phyloP scores from a whole-genome alignment of 2,888 invertebrate species.

The Taphrorychus bicolor region DNA sequence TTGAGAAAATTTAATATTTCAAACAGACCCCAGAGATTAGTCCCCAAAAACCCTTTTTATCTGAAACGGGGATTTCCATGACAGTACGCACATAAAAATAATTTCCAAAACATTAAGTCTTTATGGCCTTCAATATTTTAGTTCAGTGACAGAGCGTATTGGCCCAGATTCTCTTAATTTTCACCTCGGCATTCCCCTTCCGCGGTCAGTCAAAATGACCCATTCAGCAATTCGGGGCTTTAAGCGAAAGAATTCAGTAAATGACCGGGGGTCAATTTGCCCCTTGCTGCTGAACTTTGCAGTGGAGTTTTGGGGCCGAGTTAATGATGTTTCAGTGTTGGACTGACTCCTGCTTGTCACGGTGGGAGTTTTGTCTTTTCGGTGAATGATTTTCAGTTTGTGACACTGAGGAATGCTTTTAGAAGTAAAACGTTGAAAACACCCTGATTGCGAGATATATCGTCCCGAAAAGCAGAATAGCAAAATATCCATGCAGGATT shows the following conservation, averaged over 20 bases:
- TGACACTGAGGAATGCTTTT: neutral
- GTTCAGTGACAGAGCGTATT: neutral
- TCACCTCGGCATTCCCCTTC: conserved; percentile 19
- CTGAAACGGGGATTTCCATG: neutral
- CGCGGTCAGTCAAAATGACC: conserved; percentile 11
- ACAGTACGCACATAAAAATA: neutral
- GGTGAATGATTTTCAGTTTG: neutral
- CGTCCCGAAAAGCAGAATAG: too few relatives aligned
- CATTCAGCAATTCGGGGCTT: conserved; percentile 14
- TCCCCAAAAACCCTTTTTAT: neutral
- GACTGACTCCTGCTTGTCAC: neutral
- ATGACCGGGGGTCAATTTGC: conserved; percentile 14
- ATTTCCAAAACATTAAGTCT: neutral
- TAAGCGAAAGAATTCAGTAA: conserved; percentile 18
- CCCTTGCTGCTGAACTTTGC: conserved; percentile 5
- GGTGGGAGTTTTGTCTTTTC: neutral
- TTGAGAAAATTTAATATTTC: neutral
- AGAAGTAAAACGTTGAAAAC: too few relatives aligned
- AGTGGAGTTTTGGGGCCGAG: conserved; percentile 10
- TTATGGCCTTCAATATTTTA: neutral
- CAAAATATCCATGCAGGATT: too few relatives aligned
- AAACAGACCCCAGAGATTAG: neutral
- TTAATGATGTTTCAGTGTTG: conserved; percentile 19
- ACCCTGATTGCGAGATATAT: too few relatives aligned
- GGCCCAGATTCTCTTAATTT: conserved; percentile 7